These are phyloP conservation scores for Prolemur simus DNA, from an alignment of 2,113 vertebrate genomes.

Conservation along the genomic window DNA sequence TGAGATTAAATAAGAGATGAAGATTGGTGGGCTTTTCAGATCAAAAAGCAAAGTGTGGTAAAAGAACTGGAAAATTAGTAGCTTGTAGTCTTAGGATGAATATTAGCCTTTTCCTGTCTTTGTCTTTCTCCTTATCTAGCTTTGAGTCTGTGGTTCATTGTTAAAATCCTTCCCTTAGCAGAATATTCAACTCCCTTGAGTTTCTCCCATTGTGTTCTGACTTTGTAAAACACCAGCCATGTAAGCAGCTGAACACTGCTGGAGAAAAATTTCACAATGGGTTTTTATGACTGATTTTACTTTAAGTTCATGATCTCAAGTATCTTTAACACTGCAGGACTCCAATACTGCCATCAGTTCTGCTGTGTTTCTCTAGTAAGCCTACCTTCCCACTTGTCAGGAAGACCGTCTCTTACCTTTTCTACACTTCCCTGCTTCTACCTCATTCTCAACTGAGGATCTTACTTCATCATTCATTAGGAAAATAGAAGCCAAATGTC, in stretches of 20 bases:
- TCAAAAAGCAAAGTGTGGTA: neutral
- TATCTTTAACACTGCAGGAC: neutral
- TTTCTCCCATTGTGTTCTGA: neutral
- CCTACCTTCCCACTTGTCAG: neutral
- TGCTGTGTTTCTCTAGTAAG: slow-evolving; percentile 1
- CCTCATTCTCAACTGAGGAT: neutral
- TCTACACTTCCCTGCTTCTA: neutral
- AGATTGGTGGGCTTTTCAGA: neutral
- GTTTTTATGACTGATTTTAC: neutral
- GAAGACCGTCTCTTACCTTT: neutral
- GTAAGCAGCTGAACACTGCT: neutral
- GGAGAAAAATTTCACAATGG: neutral
- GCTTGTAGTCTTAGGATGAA: neutral
- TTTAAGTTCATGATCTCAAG: neutral
- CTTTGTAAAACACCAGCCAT: neutral
- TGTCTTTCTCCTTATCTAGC: neutral
- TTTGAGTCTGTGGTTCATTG: neutral
- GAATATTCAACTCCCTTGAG: neutral
- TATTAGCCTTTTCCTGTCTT: neutral
- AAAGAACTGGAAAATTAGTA: slow-evolving; percentile 24
- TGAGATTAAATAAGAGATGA: neutral
- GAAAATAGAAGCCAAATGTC: neutral
- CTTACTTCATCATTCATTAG: neutral
- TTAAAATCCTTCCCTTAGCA: neutral
- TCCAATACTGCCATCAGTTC: neutral